Evolutionary conservation across 2,888 invertebrate species (phyloP).

Genomic region (Patella ulyssiponensis): DNA sequence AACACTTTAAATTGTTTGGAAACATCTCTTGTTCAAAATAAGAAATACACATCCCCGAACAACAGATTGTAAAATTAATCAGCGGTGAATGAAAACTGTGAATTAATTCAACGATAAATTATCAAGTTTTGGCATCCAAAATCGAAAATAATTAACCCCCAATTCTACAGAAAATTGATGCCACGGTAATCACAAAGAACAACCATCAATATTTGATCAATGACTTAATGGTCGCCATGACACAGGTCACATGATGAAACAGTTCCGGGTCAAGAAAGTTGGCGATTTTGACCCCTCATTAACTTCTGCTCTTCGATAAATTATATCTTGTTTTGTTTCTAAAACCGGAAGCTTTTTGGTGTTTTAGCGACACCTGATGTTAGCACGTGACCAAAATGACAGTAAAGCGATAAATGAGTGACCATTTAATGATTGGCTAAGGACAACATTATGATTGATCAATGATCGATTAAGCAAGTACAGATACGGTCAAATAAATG

Average conservation of each 20-base stretch:
- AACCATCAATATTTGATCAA: background rate
- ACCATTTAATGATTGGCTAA: background rate
- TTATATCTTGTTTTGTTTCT: constrained; percentile 4
- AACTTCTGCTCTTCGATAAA: background rate
- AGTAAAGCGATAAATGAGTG: background rate
- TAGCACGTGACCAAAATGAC: background rate
- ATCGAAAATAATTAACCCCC: constrained; percentile 8
- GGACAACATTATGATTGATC: background rate
- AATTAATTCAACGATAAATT: background rate
- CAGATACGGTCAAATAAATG: background rate
- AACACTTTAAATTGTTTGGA: no score
- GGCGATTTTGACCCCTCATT: constrained; percentile 5
- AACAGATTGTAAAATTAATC: background rate
- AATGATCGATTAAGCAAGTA: background rate
- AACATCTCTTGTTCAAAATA: no score
- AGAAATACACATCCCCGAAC: no score
- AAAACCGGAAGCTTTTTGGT: background rate
- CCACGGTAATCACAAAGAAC: background rate
- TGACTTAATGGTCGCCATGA: constrained; percentile 9
- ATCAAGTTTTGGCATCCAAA: background rate
- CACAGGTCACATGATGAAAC: constrained; percentile 9
- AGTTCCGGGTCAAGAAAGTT: constrained; percentile 1
- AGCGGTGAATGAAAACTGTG: background rate
- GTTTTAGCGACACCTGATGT: background rate
- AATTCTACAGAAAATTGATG: background rate